Percentiles rank a stretch among this genome's conserved stretches.
These are phyloP conservation scores for Sebastolobus alascanus DNA, from an alignment of 2,797 vertebrate species.

Conservation along the genomic window DNA sequence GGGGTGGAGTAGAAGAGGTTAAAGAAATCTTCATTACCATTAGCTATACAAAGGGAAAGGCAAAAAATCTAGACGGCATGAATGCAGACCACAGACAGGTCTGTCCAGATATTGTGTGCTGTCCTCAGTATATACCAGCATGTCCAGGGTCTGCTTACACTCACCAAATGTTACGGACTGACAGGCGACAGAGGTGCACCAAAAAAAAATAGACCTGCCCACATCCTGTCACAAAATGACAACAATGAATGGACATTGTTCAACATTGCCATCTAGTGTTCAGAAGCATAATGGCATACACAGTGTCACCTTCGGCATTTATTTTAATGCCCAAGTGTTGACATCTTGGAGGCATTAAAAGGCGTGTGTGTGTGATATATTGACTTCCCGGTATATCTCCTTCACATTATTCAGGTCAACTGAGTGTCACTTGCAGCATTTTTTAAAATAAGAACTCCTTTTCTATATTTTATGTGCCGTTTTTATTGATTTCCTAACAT, in stretches of 20 bases:
- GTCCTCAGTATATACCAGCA: background rate
- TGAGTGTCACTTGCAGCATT: background rate
- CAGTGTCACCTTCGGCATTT: background rate
- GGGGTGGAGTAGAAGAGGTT: background rate
- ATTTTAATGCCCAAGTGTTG: background rate
- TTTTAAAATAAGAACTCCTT: background rate
- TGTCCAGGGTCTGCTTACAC: background rate
- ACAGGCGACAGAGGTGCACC: background rate
- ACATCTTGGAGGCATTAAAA: background rate
- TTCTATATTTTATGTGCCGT: background rate
- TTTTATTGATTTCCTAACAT: slow-evolving; percentile 1
- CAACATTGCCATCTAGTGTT: slow-evolving; percentile 66
- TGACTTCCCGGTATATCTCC: background rate
- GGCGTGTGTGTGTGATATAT: background rate
- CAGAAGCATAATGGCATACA: background rate
- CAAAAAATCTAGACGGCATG: background rate
- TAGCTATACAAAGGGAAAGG: background rate
- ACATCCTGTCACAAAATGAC: background rate
- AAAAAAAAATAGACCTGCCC: background rate
- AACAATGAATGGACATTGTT: background rate
- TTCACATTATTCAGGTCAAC: slow-evolving; percentile 6
- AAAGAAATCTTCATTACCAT: background rate
- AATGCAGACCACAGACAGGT: background rate
- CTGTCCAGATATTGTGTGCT: background rate
- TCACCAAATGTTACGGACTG: background rate